Evolutionary conservation across 2,888 invertebrate species (phyloP).

Genomic region (Macaria liturata): DNA sequence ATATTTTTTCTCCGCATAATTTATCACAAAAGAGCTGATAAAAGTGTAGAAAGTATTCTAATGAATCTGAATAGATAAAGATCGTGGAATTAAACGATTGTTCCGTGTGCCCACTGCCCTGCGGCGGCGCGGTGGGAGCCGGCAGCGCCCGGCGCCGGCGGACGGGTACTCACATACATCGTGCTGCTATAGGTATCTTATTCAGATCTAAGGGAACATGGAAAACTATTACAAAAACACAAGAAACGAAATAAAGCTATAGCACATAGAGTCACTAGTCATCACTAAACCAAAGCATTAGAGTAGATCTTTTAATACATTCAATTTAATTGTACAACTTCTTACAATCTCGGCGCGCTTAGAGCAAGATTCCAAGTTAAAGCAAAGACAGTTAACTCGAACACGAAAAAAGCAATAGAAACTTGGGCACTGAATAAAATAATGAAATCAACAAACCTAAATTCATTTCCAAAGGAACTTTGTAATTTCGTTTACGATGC

Average conservation of each 20-base stretch:
- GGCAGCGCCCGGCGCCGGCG: too few species aligned
- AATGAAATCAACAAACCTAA: slow-evolving; percentile 55
- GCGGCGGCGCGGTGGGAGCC: too few species aligned
- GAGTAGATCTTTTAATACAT: too few species aligned
- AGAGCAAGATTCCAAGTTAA: slow-evolving; percentile 27
- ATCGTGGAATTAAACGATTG: slow-evolving; percentile 41
- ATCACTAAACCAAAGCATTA: too few species aligned
- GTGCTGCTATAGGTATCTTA: too few species aligned
- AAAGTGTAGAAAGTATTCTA: slow-evolving; percentile 65
- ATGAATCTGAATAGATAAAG: slow-evolving; percentile 70
- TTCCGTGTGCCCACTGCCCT: too few species aligned
- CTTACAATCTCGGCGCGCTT: background rate
- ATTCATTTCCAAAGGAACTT: slow-evolving; percentile 62
- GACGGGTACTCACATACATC: too few species aligned
- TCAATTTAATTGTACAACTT: slow-evolving; percentile 2
- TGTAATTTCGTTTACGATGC: slow-evolving; percentile 30
- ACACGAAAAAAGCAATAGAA: slow-evolving; percentile 63
- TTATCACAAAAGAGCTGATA: slow-evolving; percentile 53
- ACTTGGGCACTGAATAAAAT: slow-evolving; percentile 70
- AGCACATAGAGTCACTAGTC: too few species aligned
- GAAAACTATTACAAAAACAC: too few species aligned
- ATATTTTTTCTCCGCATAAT: slow-evolving; percentile 34
- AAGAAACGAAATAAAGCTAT: too few species aligned
- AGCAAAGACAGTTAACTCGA: slow-evolving; percentile 43
- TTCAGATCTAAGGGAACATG: too few species aligned